Evolutionary conservation across 1,140 invertebrate species (phyloP).

Genomic region (Nixonia krombeini): DNA sequence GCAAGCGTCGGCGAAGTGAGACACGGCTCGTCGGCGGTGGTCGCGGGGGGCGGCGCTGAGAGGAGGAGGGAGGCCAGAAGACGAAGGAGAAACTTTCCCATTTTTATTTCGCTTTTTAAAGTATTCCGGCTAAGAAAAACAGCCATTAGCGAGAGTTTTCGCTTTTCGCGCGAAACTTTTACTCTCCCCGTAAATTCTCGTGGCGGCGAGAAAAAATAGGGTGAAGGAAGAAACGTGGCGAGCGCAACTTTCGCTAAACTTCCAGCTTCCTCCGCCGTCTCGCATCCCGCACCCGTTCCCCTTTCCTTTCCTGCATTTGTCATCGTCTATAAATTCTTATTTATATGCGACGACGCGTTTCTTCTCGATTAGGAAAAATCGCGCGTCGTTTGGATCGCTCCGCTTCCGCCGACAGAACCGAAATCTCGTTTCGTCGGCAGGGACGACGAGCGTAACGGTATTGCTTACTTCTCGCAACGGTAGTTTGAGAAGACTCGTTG

Average conservation of each 20-base stretch:
- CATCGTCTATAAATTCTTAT: constrained; percentile 70
- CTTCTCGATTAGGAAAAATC: constrained; percentile 59
- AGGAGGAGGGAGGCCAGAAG: constrained; percentile 25
- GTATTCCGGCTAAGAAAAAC: constrained; percentile 69
- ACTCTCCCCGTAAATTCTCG: constrained; percentile 63
- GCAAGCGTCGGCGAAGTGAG: constrained; percentile 27
- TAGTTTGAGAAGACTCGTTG: constrained; percentile 31
- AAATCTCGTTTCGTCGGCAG: too few relatives aligned
- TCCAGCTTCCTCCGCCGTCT: constrained; percentile 52
- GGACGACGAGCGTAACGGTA: too few relatives aligned
- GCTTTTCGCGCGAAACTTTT: constrained; percentile 70
- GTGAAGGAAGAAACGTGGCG: constrained; percentile 12
- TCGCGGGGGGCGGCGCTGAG: constrained; percentile 1
- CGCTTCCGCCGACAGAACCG: constrained; percentile 20
- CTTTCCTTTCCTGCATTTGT: constrained; percentile 59
- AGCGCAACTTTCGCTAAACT: constrained; percentile 62
- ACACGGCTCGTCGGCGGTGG: background rate
- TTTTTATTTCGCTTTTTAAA: constrained; percentile 69
- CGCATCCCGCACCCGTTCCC: constrained; percentile 11
- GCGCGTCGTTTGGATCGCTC: constrained; percentile 31
- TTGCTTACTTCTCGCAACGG: too few relatives aligned
- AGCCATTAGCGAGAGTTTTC: constrained; percentile 71
- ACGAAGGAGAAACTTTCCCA: constrained; percentile 59
- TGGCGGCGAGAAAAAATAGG: constrained; percentile 31
- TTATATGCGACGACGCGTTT: constrained; percentile 68